These are phyloP conservation scores for Drosophila flavopinicola DNA, from an alignment of 2,888 invertebrate genomes.

Conservation along the genomic window DNA sequence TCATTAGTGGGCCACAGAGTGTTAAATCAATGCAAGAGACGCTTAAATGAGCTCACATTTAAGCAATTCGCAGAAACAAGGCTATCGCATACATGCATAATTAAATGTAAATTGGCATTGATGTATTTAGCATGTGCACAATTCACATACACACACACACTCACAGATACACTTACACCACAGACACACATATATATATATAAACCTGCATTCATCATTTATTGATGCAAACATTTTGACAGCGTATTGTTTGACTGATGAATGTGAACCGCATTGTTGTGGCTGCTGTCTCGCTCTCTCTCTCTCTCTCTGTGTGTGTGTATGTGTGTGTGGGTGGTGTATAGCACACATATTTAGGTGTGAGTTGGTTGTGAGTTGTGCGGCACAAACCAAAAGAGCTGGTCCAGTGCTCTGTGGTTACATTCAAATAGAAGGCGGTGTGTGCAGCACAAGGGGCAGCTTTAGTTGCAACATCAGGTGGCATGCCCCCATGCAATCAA, in stretches of 20 bases:
- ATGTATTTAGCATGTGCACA: constrained; percentile 21
- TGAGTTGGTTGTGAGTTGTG: constrained; percentile 5
- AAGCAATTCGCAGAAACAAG: neutral
- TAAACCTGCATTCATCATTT: constrained; percentile 39
- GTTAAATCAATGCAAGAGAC: constrained; percentile 7
- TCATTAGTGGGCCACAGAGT: constrained; percentile 24
- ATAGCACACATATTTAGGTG: too few relatives aligned
- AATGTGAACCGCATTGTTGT: constrained; percentile 53
- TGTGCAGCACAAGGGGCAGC: constrained; percentile 9
- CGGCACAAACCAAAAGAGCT: constrained; percentile 31
- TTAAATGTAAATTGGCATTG: constrained; percentile 46
- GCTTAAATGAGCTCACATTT: constrained; percentile 1
- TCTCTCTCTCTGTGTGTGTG: constrained; percentile 1
- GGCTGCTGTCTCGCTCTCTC: too few relatives aligned
- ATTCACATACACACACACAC: neutral
- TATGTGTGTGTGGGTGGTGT: constrained; percentile 7
- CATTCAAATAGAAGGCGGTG: constrained; percentile 46
- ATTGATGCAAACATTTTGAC: constrained; percentile 62
- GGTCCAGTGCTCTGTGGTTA: constrained; percentile 29
- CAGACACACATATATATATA: constrained; percentile 1
- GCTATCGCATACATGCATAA: constrained; percentile 41
- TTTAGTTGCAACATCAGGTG: constrained; percentile 17
- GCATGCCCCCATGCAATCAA: constrained; percentile 58
- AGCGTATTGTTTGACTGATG: constrained; percentile 54
- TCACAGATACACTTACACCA: constrained; percentile 5